Conservation (phyloP, 2,113 vertebrate genomes). For the Parus major region DNA sequence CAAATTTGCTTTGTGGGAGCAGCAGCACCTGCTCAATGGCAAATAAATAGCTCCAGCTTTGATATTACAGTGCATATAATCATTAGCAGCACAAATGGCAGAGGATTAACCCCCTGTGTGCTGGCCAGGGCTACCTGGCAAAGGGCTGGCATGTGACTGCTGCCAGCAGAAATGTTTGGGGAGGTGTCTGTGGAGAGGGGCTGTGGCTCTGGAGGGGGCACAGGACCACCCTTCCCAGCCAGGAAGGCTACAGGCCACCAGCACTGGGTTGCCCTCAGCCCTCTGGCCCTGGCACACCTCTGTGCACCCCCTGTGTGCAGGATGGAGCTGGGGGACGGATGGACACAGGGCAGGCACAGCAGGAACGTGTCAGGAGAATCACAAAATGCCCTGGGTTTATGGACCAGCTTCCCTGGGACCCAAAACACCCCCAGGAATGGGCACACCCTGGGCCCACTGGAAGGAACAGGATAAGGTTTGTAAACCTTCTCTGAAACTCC, state of each 20-base stretch:
- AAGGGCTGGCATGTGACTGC: not conserved
- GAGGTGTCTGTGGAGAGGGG: not conserved
- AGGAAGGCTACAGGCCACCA: not conserved
- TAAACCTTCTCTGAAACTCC: not conserved
- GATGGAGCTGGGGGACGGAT: not conserved
- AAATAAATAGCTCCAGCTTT: conserved; percentile 60
- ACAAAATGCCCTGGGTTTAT: not conserved
- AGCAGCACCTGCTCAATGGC: conserved; percentile 67
- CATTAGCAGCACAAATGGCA: conserved; percentile 40
- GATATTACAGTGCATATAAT: conserved; percentile 48
- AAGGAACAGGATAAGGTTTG: not conserved
- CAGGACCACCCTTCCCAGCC: not conserved
- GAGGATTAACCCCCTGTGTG: conserved; percentile 15
- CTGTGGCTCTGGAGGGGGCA: not conserved
- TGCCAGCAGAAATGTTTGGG: not conserved
- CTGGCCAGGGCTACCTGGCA: not conserved
- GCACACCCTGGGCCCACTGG: not conserved
- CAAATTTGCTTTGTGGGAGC: conserved; percentile 73
- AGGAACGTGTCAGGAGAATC: not conserved
- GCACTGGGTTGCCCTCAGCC: not conserved
- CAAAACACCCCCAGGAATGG: not conserved
- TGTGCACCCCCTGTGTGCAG: not conserved
- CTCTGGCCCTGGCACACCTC: not conserved
- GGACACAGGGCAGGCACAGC: not conserved
- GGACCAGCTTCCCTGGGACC: not conserved